phyloP scores from a whole-genome alignment of 2,888 invertebrate genomes.

The Rambutsinella grinnellia region DNA sequence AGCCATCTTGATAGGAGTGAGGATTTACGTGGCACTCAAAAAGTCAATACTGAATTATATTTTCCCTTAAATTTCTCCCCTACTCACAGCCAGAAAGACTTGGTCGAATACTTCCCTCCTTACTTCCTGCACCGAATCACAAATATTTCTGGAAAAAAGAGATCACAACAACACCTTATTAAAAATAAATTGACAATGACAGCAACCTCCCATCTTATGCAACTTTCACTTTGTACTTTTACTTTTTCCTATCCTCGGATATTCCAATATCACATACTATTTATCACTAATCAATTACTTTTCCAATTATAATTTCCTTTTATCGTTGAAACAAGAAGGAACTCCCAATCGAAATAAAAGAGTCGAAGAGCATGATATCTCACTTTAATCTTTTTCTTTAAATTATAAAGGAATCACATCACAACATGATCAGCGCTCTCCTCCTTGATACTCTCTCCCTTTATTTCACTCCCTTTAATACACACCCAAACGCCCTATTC shows the following conservation, averaged over 20 bases:
- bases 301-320: background rate
- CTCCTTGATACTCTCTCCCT: constrained; percentile 11
- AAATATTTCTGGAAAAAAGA: background rate
- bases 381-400: background rate
- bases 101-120: background rate
- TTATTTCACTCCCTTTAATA: constrained; percentile 24
- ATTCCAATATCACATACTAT: too few species aligned
- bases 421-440: constrained; percentile 13
- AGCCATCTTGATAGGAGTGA: too few species aligned
- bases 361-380: background rate
- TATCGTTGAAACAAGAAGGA: too few species aligned
- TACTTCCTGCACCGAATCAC: background rate
- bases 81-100: constrained; percentile 29
- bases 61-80: background rate
- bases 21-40: constrained; percentile 13
- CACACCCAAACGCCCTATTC: constrained; percentile 53
- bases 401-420: constrained; percentile 1
- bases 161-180: background rate
- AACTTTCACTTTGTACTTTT: background rate
- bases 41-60: too few species aligned
- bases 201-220: too few species aligned
- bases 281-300: background rate
- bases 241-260: too few species aligned
- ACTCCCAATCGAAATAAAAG: background rate
- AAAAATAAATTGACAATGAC: background rate